Conservation (phyloP, 1,140 invertebrate species). For the Bombus pascuorum region DNA sequence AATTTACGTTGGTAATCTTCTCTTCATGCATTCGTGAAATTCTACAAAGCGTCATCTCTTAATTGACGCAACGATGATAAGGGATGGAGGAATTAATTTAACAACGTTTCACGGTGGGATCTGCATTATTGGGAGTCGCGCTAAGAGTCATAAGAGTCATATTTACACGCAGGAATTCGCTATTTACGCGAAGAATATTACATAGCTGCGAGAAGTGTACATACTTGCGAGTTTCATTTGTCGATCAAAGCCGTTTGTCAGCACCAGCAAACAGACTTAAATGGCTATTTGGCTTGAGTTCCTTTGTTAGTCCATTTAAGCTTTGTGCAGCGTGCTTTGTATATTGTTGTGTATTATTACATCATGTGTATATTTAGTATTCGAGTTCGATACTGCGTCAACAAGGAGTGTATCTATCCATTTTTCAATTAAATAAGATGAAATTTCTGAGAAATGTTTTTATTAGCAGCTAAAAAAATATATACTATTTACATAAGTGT, state of each 20-base stretch:
- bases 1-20: too few species aligned
- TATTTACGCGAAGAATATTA: not conserved
- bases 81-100: not conserved
- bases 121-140: not conserved
- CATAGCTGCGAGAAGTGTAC: not conserved
- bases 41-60: not conserved
- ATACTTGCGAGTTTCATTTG: conserved; percentile 7
- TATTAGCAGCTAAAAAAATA: not conserved
- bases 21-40: not conserved
- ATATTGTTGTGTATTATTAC: conserved; percentile 2
- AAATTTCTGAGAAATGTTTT: not conserved
- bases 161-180: not conserved
- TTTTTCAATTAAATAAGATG: not conserved
- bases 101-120: not conserved
- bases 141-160: not conserved
- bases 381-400: too few species aligned
- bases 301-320: not conserved
- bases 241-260: conserved; percentile 2
- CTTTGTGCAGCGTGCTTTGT: not conserved
- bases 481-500: too few species aligned
- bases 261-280: not conserved
- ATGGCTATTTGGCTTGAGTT: not conserved
- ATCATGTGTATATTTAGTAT: not conserved
- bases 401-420: not conserved
- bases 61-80: not conserved